A percentile compares a stretch with the other conserved stretches of the same genome.
These are phyloP conservation scores for Anthophora plumipes DNA, from an alignment of 2,888 invertebrate species.

Conservation along the genomic window DNA sequence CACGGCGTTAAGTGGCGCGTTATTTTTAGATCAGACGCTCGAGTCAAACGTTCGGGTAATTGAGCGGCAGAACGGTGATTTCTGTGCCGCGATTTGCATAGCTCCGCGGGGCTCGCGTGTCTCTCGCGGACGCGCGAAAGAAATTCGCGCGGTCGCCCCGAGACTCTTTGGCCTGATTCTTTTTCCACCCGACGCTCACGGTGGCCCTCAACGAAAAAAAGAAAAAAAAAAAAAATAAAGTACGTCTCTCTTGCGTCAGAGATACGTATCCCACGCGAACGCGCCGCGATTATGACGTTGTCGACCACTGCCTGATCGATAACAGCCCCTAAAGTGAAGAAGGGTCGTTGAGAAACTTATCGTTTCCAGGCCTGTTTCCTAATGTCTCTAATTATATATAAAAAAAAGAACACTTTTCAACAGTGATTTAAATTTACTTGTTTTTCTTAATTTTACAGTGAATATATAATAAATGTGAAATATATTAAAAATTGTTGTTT, in stretches of 20 bases:
- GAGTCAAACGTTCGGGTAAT: constrained; percentile 64
- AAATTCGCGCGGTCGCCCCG: constrained; percentile 57
- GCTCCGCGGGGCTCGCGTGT: constrained; percentile 63
- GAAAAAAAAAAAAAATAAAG: constrained; percentile 21
- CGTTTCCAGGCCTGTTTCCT: too few species aligned
- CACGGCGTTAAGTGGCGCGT: constrained; percentile 41
- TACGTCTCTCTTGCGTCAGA: constrained; percentile 56
- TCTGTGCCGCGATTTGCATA: constrained; percentile 71
- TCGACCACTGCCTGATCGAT: constrained; percentile 37
- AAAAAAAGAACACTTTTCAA: too few species aligned
- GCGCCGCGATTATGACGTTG: constrained; percentile 37
- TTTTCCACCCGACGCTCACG: constrained; percentile 42
- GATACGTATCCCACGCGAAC: constrained; percentile 44
- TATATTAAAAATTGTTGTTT: too few species aligned
- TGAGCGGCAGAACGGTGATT: constrained; percentile 64
- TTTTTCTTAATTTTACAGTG: too few species aligned
- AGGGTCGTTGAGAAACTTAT: constrained; percentile 20
- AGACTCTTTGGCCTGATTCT: constrained; percentile 66
- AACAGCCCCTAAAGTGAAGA: neutral
- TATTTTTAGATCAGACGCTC: constrained; percentile 61
- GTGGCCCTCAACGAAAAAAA: constrained; percentile 1
- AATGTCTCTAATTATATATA: neutral
- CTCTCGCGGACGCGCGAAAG: constrained; percentile 49
- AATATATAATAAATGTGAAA: too few species aligned
- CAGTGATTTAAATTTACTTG: neutral